phyloP scores from a whole-genome alignment of 2,888 invertebrate species.

The Trachelus iudaicus region DNA sequence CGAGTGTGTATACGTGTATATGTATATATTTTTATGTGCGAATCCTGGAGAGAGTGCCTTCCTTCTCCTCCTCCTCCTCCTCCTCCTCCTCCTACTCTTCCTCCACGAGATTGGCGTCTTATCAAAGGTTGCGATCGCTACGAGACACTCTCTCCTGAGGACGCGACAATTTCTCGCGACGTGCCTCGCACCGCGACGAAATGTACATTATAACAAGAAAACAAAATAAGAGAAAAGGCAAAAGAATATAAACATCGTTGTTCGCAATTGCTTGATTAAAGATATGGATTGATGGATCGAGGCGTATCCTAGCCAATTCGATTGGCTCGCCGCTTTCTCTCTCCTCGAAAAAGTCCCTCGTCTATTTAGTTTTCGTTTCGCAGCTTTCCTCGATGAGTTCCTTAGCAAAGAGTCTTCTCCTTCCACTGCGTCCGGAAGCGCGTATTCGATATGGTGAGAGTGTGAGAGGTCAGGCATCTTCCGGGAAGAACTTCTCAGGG shows the following conservation, averaged over 20 bases:
- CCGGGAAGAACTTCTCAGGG: not conserved
- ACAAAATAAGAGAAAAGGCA: not conserved
- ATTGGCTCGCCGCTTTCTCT: conserved; percentile 18
- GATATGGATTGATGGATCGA: conserved; percentile 61
- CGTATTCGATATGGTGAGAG: conserved; percentile 41
- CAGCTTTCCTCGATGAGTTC: conserved; percentile 12
- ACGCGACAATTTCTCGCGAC: conserved; percentile 7
- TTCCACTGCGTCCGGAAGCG: conserved; percentile 28
- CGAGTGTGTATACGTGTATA: not conserved
- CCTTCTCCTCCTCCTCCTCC: too few relatives aligned
- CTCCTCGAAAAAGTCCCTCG: conserved; percentile 10
- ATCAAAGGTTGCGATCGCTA: not conserved
- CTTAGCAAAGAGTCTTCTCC: conserved; percentile 24
- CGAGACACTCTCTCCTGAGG: not conserved
- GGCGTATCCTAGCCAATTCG: conserved; percentile 24
- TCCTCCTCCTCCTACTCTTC: too few relatives aligned
- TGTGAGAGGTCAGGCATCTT: conserved; percentile 3
- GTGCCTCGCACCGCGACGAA: conserved; percentile 36
- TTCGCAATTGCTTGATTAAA: conserved; percentile 62
- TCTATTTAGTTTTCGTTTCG: conserved; percentile 21
- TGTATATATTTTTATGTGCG: conserved; percentile 6
- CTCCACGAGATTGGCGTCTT: too few relatives aligned
- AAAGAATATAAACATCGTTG: conserved; percentile 59
- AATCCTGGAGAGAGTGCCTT: not conserved
- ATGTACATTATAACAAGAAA: conserved; percentile 40